phyloP scores from a whole-genome alignment of 2,888 invertebrate genomes.

The Hemistola chrysoprasaria region DNA sequence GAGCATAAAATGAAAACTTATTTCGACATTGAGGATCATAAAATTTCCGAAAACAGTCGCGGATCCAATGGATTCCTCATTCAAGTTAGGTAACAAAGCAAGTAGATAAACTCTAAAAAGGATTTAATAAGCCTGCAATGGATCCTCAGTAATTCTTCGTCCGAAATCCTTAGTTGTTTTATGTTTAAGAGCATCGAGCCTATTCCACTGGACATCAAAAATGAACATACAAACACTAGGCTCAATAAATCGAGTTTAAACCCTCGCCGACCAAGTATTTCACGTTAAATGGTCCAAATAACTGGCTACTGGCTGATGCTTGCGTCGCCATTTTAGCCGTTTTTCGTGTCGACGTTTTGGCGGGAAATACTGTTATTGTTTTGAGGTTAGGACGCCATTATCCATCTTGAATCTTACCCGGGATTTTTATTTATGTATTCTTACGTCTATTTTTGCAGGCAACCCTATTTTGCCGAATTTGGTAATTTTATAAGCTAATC shows the following conservation, averaged over 20 bases:
- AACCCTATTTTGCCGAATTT: no score
- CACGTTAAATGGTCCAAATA: constrained; percentile 77
- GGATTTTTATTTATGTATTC: constrained; percentile 4
- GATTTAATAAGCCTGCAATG: no score
- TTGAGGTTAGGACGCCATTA: constrained; percentile 17
- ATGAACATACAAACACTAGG: constrained; percentile 50
- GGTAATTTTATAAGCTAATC: no score
- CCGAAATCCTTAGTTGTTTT: no score
- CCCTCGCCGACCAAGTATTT: constrained; percentile 58
- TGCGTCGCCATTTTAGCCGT: constrained; percentile 54
- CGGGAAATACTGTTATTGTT: constrained; percentile 67
- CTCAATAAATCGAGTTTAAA: constrained; percentile 62
- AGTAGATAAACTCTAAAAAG: no score
- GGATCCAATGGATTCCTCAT: no score
- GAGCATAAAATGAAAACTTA: no score
- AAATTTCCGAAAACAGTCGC: no score
- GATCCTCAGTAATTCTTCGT: no score
- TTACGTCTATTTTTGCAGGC: no score
- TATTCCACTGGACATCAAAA: constrained; percentile 44
- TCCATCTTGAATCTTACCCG: constrained; percentile 4
- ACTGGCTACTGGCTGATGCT: constrained; percentile 56
- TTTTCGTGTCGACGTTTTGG: constrained; percentile 66
- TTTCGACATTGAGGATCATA: no score
- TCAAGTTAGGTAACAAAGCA: no score
- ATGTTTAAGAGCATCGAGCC: not conserved